Evolutionary conservation across 2,888 invertebrate genomes (phyloP).

Genomic region (Piscicola geometra): DNA sequence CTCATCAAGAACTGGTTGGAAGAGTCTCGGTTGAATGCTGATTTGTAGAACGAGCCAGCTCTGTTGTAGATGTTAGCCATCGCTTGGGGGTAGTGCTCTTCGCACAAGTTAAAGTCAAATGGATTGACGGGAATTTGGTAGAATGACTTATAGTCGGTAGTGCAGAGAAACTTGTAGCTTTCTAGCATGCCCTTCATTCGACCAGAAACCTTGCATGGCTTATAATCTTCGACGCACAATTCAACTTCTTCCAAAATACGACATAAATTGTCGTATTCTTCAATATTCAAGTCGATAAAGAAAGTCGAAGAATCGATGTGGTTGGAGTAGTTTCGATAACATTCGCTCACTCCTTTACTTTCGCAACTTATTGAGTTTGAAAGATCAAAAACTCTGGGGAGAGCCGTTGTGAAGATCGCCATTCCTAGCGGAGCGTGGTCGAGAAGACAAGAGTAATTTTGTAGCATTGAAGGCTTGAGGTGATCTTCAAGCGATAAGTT

Average conservation of each 20-base stretch:
- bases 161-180: background rate
- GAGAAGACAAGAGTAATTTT: background rate
- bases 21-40: background rate
- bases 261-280: background rate
- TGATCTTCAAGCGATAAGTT: background rate
- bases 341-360: background rate
- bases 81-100: slow-evolving; percentile 26
- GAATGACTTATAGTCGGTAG: background rate
- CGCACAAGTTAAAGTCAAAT: background rate
- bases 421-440: background rate
- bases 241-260: background rate
- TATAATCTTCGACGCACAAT: background rate
- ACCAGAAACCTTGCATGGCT: background rate
- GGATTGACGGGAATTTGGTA: slow-evolving; percentile 1
- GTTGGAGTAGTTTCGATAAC: slow-evolving; percentile 11
- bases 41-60: background rate
- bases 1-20: background rate
- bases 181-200: background rate
- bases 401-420: background rate
- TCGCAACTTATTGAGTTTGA: slow-evolving; percentile 6
- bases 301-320: background rate
- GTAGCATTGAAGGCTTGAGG: background rate
- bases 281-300: background rate
- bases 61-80: slow-evolving; percentile 21
- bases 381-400: background rate